Base-by-base conservation (phyloP, 2,888 invertebrate species). In the Acronicta psi region DNA sequence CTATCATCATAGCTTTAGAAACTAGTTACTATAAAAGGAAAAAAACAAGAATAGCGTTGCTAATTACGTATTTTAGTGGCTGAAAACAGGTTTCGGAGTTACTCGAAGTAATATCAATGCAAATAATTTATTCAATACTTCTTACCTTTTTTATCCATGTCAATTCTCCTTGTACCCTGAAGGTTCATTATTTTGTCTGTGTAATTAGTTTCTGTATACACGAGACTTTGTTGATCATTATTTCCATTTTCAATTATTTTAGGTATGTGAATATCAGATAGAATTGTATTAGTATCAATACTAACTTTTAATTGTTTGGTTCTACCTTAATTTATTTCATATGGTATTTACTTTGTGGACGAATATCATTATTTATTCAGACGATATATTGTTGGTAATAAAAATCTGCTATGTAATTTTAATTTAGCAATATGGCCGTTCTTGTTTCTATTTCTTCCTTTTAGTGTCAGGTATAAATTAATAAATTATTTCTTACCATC, bases 321-420 rank as follows among this genome's bases (percentile, higher is more conserved):
- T 57, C 16, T 7, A 52, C 20, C 41, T 25, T 60, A 65, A 65
- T 52, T 69, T 69, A 57, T 69, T 65, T 60, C 46, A 65, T 54
- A 65, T 60, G 46, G 38, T 65, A 49, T 65, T 69, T 64, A 36
- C 46, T 63, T 54, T 53, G 36, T 50, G 20, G n/a, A 37, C 31
- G 29, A 38, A 37, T 36, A 58, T 16, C 14, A 20, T 14, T 34
- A 58, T 63, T 47, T 25, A 20, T 45, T 17, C 45, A 40, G 16
- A 37, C 5, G 16, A 20, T n/a, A 31, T 37, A 36, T 20, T 11
- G 25, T 36, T 40, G n/a, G 14, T 46, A 36, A 36, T 46, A 36
- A 36, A 29, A 38, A 20, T 37, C 4, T 31, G n/a, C 37, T 7
- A 16, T 36, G 7, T 25, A 8, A 25, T 9, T 10, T 8, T 8